Conservation (phyloP, 2,888 invertebrate genomes). For the Lypha dubia region DNA sequence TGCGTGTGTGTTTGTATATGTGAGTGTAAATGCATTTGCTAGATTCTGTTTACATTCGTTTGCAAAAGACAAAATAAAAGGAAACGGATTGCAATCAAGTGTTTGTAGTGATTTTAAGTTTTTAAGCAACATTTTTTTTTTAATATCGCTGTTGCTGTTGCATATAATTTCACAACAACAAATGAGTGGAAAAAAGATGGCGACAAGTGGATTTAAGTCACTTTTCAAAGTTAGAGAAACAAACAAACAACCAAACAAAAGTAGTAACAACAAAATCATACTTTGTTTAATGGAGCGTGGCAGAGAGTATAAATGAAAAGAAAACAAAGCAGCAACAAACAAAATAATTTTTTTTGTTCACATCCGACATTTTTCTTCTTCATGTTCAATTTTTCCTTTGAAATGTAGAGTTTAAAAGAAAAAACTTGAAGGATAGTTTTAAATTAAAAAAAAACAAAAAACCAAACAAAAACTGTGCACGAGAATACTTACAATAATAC, state of each 20-base stretch:
- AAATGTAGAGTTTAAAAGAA: not conserved
- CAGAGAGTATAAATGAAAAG: not conserved
- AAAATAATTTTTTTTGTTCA: constrained; percentile 5
- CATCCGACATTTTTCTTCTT: constrained; percentile 14
- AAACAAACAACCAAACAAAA: constrained; percentile 17
- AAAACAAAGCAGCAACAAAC: constrained; percentile 11
- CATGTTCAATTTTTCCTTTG: not conserved
- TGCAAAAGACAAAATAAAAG: constrained; percentile 49
- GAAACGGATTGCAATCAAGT: constrained; percentile 59
- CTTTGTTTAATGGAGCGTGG: constrained; percentile 62
- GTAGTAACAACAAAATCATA: constrained; percentile 27
- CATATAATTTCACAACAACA: constrained; percentile 23
- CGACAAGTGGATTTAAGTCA: constrained; percentile 64
- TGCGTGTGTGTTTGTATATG: not conserved
- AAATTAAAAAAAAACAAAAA: not conserved
- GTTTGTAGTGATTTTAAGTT: constrained; percentile 60
- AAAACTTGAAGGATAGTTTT: constrained; percentile 5
- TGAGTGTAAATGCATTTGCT: not conserved
- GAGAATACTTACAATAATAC: not conserved
- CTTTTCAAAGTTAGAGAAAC: constrained; percentile 51
- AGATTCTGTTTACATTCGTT: constrained; percentile 25
- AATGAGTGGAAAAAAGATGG: constrained; percentile 40
- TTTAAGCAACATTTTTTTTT: constrained; percentile 46
- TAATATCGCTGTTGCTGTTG: not conserved
- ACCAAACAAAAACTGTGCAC: not conserved